A percentile compares a stretch with the other conserved stretches of the same genome.
Evolutionary conservation across 2,888 invertebrate genomes (phyloP).

Genomic region (Eustalomyia histrio): DNA sequence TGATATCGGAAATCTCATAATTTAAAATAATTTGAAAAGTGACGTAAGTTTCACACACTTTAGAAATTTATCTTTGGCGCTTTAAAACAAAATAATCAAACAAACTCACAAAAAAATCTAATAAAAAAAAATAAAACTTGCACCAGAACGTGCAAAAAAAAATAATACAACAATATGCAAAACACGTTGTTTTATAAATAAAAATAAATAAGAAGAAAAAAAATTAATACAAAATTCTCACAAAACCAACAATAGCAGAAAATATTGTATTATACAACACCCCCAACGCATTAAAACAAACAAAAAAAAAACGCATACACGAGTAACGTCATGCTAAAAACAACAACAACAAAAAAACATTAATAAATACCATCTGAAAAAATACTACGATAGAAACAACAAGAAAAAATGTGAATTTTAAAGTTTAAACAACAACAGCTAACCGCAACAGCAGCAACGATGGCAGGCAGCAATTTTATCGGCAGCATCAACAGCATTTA

Average conservation of each 20-base stretch:
- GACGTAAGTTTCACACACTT: conserved; percentile 57
- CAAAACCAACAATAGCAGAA: conserved; percentile 24
- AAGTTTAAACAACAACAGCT: conserved; percentile 15
- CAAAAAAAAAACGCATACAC: conserved; percentile 35
- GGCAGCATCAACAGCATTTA: conserved; percentile 32
- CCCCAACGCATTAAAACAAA: conserved; percentile 49
- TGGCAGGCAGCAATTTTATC: neutral
- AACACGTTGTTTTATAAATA: conserved; percentile 51
- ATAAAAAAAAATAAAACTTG: conserved; percentile 20
- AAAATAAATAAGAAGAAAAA: conserved; percentile 23
- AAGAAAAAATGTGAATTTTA: neutral
- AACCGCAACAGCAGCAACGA: conserved; percentile 14
- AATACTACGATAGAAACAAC: neutral
- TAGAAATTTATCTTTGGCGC: conserved; percentile 56
- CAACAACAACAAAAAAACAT: conserved; percentile 4
- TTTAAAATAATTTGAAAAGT: conserved; percentile 38
- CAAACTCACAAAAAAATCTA: conserved; percentile 4
- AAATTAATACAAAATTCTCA: conserved; percentile 3
- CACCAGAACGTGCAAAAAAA: conserved; percentile 17
- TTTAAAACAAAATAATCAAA: conserved; percentile 30
- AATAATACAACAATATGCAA: conserved; percentile 60
- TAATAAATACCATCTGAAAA: conserved; percentile 13
- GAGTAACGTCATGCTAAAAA: conserved; percentile 40
- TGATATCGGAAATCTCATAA: conserved; percentile 36
- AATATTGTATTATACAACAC: conserved; percentile 41